Conservation (phyloP, 1,140 invertebrate genomes). For the Papilio machaon region DNA sequence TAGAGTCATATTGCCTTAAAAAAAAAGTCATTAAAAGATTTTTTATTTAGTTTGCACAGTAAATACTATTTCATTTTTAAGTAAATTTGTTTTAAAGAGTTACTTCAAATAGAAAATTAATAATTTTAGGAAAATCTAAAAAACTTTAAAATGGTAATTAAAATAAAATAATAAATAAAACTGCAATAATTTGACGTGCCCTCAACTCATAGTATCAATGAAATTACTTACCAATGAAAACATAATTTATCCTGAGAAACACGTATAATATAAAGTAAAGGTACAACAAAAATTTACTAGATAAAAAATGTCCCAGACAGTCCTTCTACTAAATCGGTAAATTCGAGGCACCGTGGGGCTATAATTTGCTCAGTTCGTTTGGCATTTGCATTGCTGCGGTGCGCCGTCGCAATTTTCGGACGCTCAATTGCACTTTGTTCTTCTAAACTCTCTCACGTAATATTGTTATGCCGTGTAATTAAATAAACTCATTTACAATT, state of each 20-base stretch:
- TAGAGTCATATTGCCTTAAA: not conserved
- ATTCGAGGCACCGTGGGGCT: constrained; percentile 23
- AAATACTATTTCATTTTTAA: not conserved
- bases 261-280: not conserved
- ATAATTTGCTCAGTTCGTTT: constrained; percentile 37
- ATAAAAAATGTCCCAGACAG: constrained; percentile 27
- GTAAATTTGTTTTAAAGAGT: not conserved
- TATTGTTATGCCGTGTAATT: constrained; percentile 27
- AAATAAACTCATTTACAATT: not conserved
- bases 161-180: no score
- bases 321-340: constrained; percentile 30
- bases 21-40: not conserved
- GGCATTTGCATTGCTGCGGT: constrained; percentile 24
- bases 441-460: constrained; percentile 13
- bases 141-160: no score
- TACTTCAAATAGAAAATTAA: not conserved
- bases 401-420: constrained; percentile 32
- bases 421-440: constrained; percentile 32
- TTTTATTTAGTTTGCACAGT: not conserved
- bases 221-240: not conserved
- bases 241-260: not conserved
- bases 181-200: no score
- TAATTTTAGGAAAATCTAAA: no score
- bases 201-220: no score
- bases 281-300: not conserved